Conservation (phyloP, 2,113 vertebrate genomes). For the Micromys minutus region DNA sequence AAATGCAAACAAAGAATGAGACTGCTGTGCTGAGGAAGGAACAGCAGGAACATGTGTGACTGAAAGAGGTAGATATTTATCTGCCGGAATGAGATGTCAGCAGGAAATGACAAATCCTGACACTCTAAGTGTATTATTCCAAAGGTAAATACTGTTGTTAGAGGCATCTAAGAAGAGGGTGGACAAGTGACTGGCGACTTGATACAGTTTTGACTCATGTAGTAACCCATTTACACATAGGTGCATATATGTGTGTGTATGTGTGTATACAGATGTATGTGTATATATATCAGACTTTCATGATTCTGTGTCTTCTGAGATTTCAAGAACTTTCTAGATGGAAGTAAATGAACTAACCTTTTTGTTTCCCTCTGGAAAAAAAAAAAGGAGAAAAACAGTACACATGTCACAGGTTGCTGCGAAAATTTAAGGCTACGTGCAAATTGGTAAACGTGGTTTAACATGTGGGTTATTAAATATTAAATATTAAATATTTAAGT, state of each 20-base stretch:
- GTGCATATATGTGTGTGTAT: neutral
- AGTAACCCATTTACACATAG: neutral
- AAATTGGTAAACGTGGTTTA: constrained; percentile 25
- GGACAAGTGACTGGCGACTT: neutral
- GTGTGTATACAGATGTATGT: no score
- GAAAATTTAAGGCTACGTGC: constrained; percentile 3
- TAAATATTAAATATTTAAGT: no score
- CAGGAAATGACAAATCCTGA: neutral
- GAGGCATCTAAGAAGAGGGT: neutral
- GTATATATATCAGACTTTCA: neutral
- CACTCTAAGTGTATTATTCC: neutral
- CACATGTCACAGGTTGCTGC: neutral
- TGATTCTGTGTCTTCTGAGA: constrained; percentile 41
- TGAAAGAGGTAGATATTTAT: constrained; percentile 8
- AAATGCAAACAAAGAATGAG: constrained; percentile 29
- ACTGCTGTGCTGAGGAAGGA: neutral
- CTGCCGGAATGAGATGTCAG: neutral
- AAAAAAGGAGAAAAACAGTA: neutral
- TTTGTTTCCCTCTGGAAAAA: neutral
- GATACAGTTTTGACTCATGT: neutral
- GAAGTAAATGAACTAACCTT: constrained; percentile 2
- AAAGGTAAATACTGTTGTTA: constrained; percentile 9
- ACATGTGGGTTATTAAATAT: no score
- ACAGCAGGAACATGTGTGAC: neutral
- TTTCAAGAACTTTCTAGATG: constrained; percentile 18